Conservation (phyloP, 2,113 vertebrate species). For the Ptychochromis oligacanthus region DNA sequence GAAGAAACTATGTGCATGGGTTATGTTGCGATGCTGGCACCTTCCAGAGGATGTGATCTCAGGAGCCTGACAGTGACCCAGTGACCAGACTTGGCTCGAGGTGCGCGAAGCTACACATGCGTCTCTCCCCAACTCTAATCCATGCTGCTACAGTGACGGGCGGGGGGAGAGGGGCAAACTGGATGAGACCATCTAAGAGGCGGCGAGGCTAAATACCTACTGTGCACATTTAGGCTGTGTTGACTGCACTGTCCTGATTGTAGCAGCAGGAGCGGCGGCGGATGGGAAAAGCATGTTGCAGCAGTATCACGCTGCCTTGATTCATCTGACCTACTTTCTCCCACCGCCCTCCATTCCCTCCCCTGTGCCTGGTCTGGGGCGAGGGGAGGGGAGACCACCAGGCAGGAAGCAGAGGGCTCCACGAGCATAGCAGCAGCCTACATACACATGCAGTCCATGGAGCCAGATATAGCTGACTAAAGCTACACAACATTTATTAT, state of each 20-base stretch:
- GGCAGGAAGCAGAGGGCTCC: constrained; percentile 58
- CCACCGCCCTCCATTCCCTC: constrained; percentile 44
- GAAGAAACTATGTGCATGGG: neutral
- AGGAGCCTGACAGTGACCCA: constrained; percentile 61
- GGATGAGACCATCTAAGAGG: neutral
- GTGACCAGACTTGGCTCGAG: constrained; percentile 57
- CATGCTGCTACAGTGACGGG: constrained; percentile 27
- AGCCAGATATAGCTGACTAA: neutral
- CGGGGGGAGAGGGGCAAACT: neutral
- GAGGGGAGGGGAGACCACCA: constrained; percentile 60
- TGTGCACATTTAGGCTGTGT: constrained; percentile 21
- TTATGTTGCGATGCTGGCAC: neutral
- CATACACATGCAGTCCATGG: constrained; percentile 35
- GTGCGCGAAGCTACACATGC: constrained; percentile 38
- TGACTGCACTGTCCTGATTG: constrained; percentile 2
- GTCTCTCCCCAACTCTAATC: constrained; percentile 53
- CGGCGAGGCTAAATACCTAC: constrained; percentile 16
- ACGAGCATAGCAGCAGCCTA: constrained; percentile 41
- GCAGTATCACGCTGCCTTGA: constrained; percentile 47
- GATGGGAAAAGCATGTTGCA: constrained; percentile 37
- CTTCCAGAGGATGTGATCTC: constrained; percentile 35
- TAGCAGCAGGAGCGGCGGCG: constrained; percentile 22
- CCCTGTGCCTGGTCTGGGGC: constrained; percentile 47
- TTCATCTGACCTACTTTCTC: constrained; percentile 81
- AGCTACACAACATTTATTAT: constrained; percentile 20